phyloP scores from a whole-genome alignment of 2,888 invertebrate genomes.

The Polyommatus iphigenia region DNA sequence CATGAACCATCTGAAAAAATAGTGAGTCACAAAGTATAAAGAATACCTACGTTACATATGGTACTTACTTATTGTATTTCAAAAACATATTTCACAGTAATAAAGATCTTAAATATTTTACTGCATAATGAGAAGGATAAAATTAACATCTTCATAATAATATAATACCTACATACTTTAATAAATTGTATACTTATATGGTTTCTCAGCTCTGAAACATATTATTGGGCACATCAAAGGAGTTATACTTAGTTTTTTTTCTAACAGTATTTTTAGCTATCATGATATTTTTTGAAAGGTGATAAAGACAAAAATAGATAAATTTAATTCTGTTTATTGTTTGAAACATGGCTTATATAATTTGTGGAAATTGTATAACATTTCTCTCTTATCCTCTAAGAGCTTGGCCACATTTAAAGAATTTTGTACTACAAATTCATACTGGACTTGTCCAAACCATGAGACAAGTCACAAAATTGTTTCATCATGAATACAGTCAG shows the following conservation, averaged over 20 bases:
- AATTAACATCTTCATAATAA: not conserved
- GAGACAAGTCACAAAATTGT: not conserved
- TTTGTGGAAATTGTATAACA: constrained; percentile 62
- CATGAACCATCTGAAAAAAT: constrained; percentile 15
- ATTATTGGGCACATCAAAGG: too few relatives aligned
- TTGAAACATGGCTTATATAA: constrained; percentile 62
- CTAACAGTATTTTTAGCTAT: too few relatives aligned
- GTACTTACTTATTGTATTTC: not conserved
- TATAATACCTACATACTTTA: too few relatives aligned
- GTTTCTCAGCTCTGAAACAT: too few relatives aligned
- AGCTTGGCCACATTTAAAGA: constrained; percentile 53
- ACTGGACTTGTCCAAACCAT: constrained; percentile 39
- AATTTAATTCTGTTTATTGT: constrained; percentile 60
- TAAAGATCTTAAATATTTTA: not conserved
- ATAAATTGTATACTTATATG: too few relatives aligned
- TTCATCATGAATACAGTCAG: not conserved
- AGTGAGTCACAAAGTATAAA: not conserved
- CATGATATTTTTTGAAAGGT: not conserved
- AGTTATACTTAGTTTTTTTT: too few relatives aligned
- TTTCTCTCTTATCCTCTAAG: constrained; percentile 57
- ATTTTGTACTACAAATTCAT: constrained; percentile 65
- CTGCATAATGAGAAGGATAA: not conserved
- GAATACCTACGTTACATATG: not conserved
- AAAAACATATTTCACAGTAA: not conserved
- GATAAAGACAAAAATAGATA: constrained; percentile 15